phyloP scores from a whole-genome alignment of 2,797 vertebrate genomes.

The Sebastes itinus region DNA sequence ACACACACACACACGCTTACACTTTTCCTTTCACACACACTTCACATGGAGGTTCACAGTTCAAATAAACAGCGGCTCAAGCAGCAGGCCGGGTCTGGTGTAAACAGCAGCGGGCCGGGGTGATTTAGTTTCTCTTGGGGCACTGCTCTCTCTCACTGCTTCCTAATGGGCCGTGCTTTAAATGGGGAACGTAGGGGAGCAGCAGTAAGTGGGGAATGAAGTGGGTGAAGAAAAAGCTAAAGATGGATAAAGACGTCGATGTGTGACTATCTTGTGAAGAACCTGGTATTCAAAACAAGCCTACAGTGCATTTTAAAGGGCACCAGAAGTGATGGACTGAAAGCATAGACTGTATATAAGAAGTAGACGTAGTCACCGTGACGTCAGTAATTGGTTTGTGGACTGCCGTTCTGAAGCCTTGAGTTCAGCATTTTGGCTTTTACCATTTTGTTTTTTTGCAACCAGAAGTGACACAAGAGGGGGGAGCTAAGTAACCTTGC shows the following conservation, averaged over 20 bases:
- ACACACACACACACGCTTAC: constrained; percentile 29
- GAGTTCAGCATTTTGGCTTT: background rate
- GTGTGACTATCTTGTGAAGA: constrained; percentile 11
- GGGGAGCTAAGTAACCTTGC: background rate
- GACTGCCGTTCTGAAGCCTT: background rate
- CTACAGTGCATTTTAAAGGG: constrained; percentile 13
- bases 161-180: constrained; percentile 68
- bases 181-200: constrained; percentile 39
- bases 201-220: constrained; percentile 37
- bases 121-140: constrained; percentile 71
- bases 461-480: background rate
- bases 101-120: constrained; percentile 63
- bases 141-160: constrained; percentile 58
- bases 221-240: constrained; percentile 33
- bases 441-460: background rate
- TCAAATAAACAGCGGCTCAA: constrained; percentile 81
- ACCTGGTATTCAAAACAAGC: constrained; percentile 26
- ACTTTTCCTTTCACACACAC: constrained; percentile 68
- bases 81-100: constrained; percentile 47
- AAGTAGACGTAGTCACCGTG: background rate
- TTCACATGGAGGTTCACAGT: constrained; percentile 74
- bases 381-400: fast-evolving
- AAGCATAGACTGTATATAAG: background rate
- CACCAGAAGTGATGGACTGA: constrained; percentile 14
- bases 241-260: constrained; percentile 15